Evolutionary conservation across 2,797 vertebrate species (phyloP), one percentile per base, ranked within the genome.

Genomic region (Antennarius maculatus): DNA sequence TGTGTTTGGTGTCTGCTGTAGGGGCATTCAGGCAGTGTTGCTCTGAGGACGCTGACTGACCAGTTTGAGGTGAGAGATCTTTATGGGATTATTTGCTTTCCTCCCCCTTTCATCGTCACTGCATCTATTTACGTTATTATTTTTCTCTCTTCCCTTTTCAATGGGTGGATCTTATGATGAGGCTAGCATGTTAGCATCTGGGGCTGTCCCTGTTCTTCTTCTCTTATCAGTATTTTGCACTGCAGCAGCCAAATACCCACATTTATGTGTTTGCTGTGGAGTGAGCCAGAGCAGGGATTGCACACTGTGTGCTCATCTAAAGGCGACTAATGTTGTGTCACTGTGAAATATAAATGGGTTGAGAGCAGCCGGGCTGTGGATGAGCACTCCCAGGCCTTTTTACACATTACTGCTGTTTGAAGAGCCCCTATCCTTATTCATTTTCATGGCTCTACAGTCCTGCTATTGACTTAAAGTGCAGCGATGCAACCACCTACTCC

Each of bases 291-390:
- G 56, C 47, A 17, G 54, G 52, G 46, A 66, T 66, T 75, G 67
- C 69, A 50, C 71, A 66, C 59, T 52, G 54, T 70, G 80, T 83
- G 84, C 77, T 84, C 82, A 85, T 80, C 83, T 80, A 81, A 67
- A 77, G 79, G 63, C 71, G 66, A 77, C 87, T 88, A 88, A 84
- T 91, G 86, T 80, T 76, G 72, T 86, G 78, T 86, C 85, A 87
- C 64, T 67, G 85, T 86, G 78, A 89, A 85, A 86, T 89, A 87
- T 89, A 86, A 88, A 89, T 88, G 82, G 81, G 69, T 66, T 55
- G 75, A 83, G 84, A 82, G 84, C 75, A 74, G 76, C 71, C 61
- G 54, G 51, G 68, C 81, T 68, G 74, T 73, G 82, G 81, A 90
- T 86, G 75, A 89, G 80, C 80, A 81, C 80, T 85, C 80, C 71